Evolutionary conservation across 2,888 invertebrate species (phyloP).

Genomic region (Noctuana brunneofusca): DNA sequence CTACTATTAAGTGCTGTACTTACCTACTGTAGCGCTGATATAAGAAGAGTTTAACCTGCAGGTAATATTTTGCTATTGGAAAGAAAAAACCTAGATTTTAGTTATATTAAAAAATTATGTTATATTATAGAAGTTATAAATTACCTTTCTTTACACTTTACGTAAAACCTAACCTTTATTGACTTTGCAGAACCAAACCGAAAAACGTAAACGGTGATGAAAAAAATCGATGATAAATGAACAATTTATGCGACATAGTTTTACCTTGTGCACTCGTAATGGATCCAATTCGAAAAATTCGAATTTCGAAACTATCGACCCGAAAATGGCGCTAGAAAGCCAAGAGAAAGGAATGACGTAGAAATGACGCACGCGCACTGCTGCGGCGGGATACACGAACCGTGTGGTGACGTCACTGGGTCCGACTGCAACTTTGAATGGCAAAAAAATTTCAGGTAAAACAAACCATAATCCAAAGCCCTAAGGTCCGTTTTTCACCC

Average conservation of each 20-base stretch:
- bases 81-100: no score
- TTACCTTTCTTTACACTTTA: no score
- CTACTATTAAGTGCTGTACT: neutral
- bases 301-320: conserved; percentile 31
- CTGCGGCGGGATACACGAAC: conserved; percentile 50
- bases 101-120: no score
- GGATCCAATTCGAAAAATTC: conserved; percentile 27
- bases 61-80: no score
- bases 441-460: conserved; percentile 14
- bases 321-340: conserved; percentile 47
- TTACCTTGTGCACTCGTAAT: conserved; percentile 9
- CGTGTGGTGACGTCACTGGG: conserved; percentile 65
- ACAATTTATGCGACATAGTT: conserved; percentile 21
- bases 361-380: conserved; percentile 59
- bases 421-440: conserved; percentile 35
- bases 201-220: neutral
- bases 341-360: conserved; percentile 58
- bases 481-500: conserved; percentile 15
- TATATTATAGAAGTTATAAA: no score
- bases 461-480: conserved; percentile 7
- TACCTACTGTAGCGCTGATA: neutral
- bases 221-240: conserved; percentile 7
- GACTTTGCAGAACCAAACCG: conserved; percentile 2
- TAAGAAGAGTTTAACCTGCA: neutral
- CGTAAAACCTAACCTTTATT: no score